These are phyloP conservation scores for Chauna torquata DNA, from an alignment of 2,113 vertebrate genomes.

Conservation along the genomic window DNA sequence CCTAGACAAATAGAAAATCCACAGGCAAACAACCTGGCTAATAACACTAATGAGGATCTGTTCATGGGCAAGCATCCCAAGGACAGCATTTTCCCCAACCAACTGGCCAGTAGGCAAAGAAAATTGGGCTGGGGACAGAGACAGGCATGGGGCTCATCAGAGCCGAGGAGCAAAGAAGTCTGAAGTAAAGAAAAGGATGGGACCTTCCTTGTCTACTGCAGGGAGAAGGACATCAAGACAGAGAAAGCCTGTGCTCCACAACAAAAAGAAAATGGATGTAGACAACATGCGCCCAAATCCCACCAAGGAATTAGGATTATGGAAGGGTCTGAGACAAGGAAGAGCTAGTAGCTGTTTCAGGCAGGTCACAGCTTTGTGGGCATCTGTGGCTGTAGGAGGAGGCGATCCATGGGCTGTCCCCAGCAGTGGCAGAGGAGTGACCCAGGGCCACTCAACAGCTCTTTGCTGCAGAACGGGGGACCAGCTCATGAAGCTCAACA, in stretches of 20 bases:
- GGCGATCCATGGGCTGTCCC: background rate
- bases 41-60: background rate
- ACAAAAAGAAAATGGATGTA: background rate
- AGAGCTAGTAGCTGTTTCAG: background rate
- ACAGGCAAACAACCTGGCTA: background rate
- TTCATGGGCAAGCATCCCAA: background rate
- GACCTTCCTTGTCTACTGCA: background rate
- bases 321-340: background rate
- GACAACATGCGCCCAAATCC: background rate
- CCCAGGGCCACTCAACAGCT: background rate
- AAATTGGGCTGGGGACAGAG: background rate
- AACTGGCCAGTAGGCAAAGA: background rate
- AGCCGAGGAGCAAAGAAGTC: background rate
- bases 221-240: background rate
- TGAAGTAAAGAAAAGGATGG: background rate
- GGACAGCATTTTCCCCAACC: background rate
- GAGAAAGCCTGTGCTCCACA: background rate
- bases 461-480: fast-evolving
- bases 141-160: background rate
- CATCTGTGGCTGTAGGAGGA: background rate
- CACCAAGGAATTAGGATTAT: background rate
- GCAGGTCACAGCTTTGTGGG: background rate
- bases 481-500: background rate
- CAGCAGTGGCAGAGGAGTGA: background rate
- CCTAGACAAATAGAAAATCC: background rate